These are phyloP conservation scores for Mythimna impura DNA, from an alignment of 2,888 invertebrate genomes.

Conservation along the genomic window DNA sequence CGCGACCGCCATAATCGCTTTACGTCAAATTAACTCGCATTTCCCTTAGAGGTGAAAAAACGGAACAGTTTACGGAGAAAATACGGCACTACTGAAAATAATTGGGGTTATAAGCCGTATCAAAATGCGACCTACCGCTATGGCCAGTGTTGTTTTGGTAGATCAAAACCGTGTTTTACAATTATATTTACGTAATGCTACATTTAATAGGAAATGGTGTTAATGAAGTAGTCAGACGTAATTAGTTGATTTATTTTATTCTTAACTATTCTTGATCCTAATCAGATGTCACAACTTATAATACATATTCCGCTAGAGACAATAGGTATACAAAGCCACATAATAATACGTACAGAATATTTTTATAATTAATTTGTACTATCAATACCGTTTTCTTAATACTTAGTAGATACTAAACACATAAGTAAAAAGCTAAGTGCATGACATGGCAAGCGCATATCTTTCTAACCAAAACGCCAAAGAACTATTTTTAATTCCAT, in stretches of 20 bases:
- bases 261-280: constrained; percentile 14
- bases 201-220: background rate
- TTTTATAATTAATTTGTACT: constrained; percentile 6
- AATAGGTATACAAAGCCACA: background rate
- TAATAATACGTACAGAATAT: background rate
- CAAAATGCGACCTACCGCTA: constrained; percentile 22
- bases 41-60: constrained; percentile 87
- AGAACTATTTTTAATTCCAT: no score
- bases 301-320: background rate
- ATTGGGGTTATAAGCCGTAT: constrained; percentile 79
- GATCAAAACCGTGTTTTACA: background rate
- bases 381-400: background rate
- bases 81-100: constrained; percentile 82
- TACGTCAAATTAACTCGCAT: constrained; percentile 85
- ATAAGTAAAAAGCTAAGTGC: no score
- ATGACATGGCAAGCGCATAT: no score
- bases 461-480: no score
- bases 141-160: constrained; percentile 3
- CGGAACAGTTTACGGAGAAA: constrained; percentile 84
- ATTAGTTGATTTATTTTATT: constrained; percentile 16
- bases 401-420: background rate
- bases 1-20: constrained; percentile 79
- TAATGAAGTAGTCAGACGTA: background rate
- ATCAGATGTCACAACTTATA: background rate
- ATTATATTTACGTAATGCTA: constrained; percentile 19